These are phyloP conservation scores for Homarus gammarus DNA, from an alignment of 2,888 invertebrate species.

Conservation along the genomic window DNA sequence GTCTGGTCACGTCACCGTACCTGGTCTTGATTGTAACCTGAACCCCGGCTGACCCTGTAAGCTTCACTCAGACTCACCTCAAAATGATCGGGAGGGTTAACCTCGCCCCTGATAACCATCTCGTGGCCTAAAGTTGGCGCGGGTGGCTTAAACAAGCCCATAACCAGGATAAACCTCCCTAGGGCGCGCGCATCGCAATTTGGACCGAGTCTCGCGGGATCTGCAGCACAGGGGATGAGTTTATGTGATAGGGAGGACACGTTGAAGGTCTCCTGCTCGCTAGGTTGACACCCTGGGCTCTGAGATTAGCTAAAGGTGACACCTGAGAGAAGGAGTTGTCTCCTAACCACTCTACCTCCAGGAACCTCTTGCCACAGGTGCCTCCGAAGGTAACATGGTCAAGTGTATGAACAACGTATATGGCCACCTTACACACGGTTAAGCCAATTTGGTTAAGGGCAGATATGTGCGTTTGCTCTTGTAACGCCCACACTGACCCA, in stretches of 20 bases:
- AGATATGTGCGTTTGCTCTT: not conserved
- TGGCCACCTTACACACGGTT: not conserved
- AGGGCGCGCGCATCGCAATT: not conserved
- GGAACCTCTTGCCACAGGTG: not conserved
- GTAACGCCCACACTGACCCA: not conserved
- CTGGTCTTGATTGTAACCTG: not conserved
- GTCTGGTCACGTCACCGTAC: not conserved
- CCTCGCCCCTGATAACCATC: too few relatives aligned
- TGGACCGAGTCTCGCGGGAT: too few relatives aligned
- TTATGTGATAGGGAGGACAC: too few relatives aligned
- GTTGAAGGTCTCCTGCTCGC: too few relatives aligned
- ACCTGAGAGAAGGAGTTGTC: not conserved
- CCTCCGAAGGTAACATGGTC: not conserved
- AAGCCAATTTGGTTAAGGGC: not conserved
- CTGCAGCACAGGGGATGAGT: too few relatives aligned
- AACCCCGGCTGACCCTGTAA: not conserved
- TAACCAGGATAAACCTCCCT: not conserved
- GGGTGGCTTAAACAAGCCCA: not conserved
- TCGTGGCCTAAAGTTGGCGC: too few relatives aligned
- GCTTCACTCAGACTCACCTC: not conserved
- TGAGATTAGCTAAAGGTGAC: not conserved
- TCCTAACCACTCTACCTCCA: too few relatives aligned
- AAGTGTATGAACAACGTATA: not conserved
- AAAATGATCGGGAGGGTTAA: too few relatives aligned
- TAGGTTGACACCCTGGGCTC: not conserved